A percentile compares a stretch with the other conserved stretches of the same genome.
These are phyloP conservation scores for Pelosia muscerda DNA, from an alignment of 2,888 invertebrate species.

Conservation along the genomic window DNA sequence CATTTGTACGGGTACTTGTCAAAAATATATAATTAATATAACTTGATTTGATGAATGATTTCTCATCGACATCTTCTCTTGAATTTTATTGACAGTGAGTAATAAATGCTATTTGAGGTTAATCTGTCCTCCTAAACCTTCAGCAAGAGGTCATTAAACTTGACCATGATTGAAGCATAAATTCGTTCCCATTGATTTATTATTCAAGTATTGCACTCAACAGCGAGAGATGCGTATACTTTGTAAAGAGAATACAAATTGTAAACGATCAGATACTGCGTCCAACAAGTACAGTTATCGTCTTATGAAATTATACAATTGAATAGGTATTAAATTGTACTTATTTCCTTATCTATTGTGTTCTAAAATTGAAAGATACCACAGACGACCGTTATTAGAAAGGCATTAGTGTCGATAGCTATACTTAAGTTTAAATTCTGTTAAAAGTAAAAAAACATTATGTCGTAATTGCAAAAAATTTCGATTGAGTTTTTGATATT, in stretches of 20 bases:
- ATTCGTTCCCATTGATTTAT: conserved; percentile 74
- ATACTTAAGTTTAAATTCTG: neutral
- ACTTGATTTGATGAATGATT: conserved; percentile 4
- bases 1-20: neutral
- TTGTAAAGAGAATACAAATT: conserved; percentile 57
- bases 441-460: neutral
- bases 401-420: neutral
- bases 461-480: neutral
- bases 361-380: conserved; percentile 7
- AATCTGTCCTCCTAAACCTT: conserved; percentile 66
- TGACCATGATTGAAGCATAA: conserved; percentile 69
- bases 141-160: conserved; percentile 69
- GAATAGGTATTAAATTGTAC: conserved; percentile 25
- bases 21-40: neutral
- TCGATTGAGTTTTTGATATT: neutral
- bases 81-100: conserved; percentile 21
- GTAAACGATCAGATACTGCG: conserved; percentile 46
- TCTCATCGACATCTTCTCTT: conserved; percentile 7
- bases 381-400: neutral
- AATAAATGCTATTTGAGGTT: conserved; percentile 43
- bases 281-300: conserved; percentile 44
- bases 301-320: conserved; percentile 46
- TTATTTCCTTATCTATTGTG: conserved; percentile 17
- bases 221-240: conserved; percentile 57
- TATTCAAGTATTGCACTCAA: conserved; percentile 69